phyloP scores from a whole-genome alignment of 2,888 invertebrate species.

The Eupelmus urozonus region DNA sequence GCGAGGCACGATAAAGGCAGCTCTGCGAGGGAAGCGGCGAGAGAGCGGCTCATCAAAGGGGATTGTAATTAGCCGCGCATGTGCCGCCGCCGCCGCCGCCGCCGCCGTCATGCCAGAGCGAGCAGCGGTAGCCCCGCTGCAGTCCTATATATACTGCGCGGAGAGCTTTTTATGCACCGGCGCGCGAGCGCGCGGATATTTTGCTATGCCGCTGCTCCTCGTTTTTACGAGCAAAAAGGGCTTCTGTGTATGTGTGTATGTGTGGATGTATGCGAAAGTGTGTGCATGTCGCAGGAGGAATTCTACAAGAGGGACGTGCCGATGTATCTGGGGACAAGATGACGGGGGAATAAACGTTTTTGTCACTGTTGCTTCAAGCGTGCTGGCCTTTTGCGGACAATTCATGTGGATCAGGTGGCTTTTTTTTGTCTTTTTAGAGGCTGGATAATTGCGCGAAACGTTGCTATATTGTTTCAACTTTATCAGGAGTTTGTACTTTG shows the following conservation, averaged over 20 bases:
- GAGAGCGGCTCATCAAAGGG: constrained; percentile 67
- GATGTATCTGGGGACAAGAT: neutral
- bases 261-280: no score
- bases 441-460: no score
- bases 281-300: neutral
- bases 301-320: neutral
- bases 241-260: neutral
- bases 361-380: no score
- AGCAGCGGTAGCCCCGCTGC: neutral
- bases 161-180: no score
- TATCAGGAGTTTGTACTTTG: no score
- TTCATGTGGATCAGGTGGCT: no score
- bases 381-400: no score
- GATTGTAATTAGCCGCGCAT: constrained; percentile 73
- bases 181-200: neutral
- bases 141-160: no score
- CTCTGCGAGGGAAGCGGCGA: constrained; percentile 9
- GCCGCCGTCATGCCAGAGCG: constrained; percentile 50
- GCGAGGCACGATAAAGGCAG: neutral
- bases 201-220: no score
- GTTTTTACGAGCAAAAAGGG: neutral
- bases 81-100: constrained; percentile 62
- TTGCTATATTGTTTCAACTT: no score
- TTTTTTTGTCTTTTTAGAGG: no score
- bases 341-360: neutral